Conservation (phyloP, 1,140 invertebrate genomes). For the Zaprionus taronus region DNA sequence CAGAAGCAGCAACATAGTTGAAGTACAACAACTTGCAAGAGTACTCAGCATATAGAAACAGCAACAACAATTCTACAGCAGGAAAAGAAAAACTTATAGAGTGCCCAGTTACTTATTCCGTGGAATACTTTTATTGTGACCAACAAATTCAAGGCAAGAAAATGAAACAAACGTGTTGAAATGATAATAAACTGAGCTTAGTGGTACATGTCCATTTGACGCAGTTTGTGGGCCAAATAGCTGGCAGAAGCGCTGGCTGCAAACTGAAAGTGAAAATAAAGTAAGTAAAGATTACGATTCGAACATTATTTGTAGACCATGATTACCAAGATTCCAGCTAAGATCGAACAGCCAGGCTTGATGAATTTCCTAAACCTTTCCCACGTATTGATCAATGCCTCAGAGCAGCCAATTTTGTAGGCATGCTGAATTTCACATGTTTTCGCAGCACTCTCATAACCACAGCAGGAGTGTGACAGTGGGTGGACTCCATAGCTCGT, state of each 20-base stretch:
- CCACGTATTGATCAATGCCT: not conserved
- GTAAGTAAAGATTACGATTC: not conserved
- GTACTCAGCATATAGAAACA: too few species aligned
- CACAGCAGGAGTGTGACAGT: conserved; percentile 10
- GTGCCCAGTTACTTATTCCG: not conserved
- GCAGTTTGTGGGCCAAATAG: conserved; percentile 20
- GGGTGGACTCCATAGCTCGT: accelerated
- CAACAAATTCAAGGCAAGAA: not conserved
- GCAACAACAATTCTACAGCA: not conserved
- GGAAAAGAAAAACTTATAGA: not conserved
- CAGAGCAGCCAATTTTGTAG: not conserved
- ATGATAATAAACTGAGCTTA: not conserved
- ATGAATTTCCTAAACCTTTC: not conserved
- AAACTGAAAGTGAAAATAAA: conserved; percentile 1
- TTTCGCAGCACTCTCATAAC: accelerated
- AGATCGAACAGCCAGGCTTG: not conserved
- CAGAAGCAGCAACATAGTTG: conserved; percentile 27
- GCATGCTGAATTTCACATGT: accelerated
- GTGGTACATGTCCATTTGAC: not conserved
- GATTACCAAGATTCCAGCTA: conserved; percentile 14
- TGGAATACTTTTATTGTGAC: not conserved
- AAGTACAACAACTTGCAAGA: not conserved
- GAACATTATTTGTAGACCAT: not conserved
- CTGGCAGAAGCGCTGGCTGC: not conserved
- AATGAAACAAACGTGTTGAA: not conserved